phyloP scores from a whole-genome alignment of 2,888 invertebrate species.

The Baronia brevicornis region DNA sequence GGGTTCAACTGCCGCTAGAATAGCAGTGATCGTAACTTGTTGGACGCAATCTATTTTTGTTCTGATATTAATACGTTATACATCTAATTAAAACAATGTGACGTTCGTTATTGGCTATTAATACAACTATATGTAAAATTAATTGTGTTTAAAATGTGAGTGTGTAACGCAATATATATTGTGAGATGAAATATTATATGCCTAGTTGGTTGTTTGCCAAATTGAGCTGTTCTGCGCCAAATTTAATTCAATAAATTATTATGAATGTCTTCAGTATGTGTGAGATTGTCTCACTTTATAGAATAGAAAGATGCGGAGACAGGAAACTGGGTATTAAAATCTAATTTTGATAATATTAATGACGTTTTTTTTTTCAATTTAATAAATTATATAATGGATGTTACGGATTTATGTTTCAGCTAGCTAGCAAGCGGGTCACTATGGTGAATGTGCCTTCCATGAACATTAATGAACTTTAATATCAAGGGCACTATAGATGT shows the following conservation, averaged over 20 bases:
- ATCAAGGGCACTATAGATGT: no score
- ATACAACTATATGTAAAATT: conserved; percentile 8
- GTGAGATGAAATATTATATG: conserved; percentile 49
- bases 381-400: no score
- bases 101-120: conserved; percentile 8
- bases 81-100: conserved; percentile 10
- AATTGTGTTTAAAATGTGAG: conserved; percentile 9
- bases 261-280: conserved; percentile 42
- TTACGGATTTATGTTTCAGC: no score
- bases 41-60: conserved; percentile 6
- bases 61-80: conserved; percentile 5
- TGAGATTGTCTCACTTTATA: conserved; percentile 29
- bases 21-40: no score
- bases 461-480: no score
- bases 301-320: conserved; percentile 29
- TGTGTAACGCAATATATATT: conserved; percentile 4
- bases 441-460: no score
- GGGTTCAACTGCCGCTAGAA: no score
- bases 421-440: no score
- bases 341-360: no score
- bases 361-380: conserved; percentile 6
- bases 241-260: conserved; percentile 42
- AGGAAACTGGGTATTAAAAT: conserved; percentile 13
- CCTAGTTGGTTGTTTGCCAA: conserved; percentile 49
- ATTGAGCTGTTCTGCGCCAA: conserved; percentile 41